These are phyloP conservation scores for Hyppa rectilinea DNA, from an alignment of 2,888 invertebrate species.

Conservation along the genomic window DNA sequence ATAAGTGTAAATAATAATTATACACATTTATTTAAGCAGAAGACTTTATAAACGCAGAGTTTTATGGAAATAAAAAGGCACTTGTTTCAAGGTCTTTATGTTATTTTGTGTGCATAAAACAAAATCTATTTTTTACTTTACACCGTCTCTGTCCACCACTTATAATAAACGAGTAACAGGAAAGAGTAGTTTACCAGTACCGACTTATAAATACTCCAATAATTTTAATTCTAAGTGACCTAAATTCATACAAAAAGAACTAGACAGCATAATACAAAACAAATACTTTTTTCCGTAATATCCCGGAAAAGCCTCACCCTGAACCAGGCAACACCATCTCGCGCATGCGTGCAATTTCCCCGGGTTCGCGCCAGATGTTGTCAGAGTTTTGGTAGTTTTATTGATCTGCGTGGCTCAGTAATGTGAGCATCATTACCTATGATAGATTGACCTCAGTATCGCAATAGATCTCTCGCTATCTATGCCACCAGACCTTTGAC, in stretches of 20 bases:
- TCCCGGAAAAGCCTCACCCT: slow-evolving; percentile 1
- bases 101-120: not conserved
- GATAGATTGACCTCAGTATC: slow-evolving; percentile 69
- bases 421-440: slow-evolving; percentile 74
- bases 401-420: slow-evolving; percentile 82
- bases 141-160: not conserved
- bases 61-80: not conserved
- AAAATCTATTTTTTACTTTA: not conserved
- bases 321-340: slow-evolving; percentile 73
- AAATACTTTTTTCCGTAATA: slow-evolving; percentile 7
- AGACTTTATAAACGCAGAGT: not conserved
- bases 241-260: fast-evolving
- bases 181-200: not conserved
- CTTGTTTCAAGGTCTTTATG: not conserved
- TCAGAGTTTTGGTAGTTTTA: slow-evolving; percentile 84
- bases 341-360: slow-evolving; percentile 80
- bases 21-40: not conserved
- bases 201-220: not conserved
- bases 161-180: not conserved
- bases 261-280: not conserved
- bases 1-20: too few relatives aligned
- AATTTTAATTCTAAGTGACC: not conserved
- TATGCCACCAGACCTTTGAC: slow-evolving; percentile 48
- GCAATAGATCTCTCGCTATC: slow-evolving; percentile 60
- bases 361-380: slow-evolving; percentile 85